Evolutionary conservation across 2,113 vertebrate species (phyloP).

Genomic region (Phoenicopterus ruber): DNA sequence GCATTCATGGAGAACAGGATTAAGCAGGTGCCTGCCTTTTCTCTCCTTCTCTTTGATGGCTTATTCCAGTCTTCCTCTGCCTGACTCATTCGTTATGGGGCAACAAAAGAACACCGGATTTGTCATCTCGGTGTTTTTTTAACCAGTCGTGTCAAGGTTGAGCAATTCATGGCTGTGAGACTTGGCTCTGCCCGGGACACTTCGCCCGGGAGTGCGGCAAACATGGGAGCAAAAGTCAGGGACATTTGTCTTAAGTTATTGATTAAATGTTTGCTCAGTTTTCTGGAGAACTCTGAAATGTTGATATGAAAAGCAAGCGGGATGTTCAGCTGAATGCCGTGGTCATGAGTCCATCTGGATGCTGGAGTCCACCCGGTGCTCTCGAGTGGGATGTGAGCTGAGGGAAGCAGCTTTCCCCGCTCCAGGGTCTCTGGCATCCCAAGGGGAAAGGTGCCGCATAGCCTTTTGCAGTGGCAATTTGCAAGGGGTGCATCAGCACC

Average conservation of each 20-base stretch:
- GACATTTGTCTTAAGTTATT: neutral
- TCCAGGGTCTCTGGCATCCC: neutral
- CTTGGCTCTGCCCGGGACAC: neutral
- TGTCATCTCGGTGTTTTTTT: neutral
- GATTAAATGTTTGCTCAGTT: neutral
- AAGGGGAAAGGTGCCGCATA: rapidly evolving
- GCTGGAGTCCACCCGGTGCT: neutral
- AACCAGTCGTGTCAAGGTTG: neutral
- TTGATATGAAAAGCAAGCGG: rapidly evolving
- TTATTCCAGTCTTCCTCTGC: slow-evolving; percentile 23
- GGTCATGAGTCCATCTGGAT: rapidly evolving
- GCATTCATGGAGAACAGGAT: slow-evolving; percentile 27
- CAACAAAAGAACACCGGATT: slow-evolving; percentile 14
- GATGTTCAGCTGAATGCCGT: neutral
- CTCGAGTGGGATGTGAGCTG: rapidly evolving
- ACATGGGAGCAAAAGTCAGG: slow-evolving; percentile 1
- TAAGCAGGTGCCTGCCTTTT: slow-evolving; percentile 49
- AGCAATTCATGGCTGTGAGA: neutral
- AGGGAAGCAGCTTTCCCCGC: neutral
- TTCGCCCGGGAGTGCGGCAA: neutral
- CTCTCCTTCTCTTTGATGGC: slow-evolving; percentile 14
- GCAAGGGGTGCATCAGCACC: neutral
- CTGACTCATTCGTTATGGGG: slow-evolving; percentile 15
- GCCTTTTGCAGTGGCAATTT: rapidly evolving
- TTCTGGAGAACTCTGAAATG: neutral